Evolutionary conservation across 2,797 vertebrate species (phyloP), one percentile per base, ranked within the genome.

Genomic region (Neostethus bicornis): DNA sequence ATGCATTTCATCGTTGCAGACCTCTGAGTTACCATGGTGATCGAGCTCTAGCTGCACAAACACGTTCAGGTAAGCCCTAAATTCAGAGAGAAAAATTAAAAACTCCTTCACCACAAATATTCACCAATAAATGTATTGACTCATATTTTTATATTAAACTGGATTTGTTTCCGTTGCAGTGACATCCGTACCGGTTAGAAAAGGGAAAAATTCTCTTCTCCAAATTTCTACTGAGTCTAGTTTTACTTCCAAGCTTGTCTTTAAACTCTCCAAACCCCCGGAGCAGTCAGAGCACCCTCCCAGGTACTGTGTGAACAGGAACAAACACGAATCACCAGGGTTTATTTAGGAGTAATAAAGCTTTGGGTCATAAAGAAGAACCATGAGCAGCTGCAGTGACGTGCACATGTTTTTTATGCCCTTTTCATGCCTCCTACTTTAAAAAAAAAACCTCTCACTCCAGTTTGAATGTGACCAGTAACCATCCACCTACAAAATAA

Each of bases 101-200:
- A n/a, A n/a, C n/a, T 34, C 21, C 34, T 21, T 55, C 11, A n/a
- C n/a, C 4, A 28, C 16, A 17, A 29, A 25, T 29, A 39, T n/a
- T n/a, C n/a, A n/a, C n/a, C n/a, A n/a, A n/a, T n/a, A n/a, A n/a
- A n/a, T n/a, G n/a, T n/a, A n/a, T n/a, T n/a, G n/a, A n/a, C n/a
- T n/a, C n/a, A n/a, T n/a, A n/a, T n/a, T n/a, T n/a, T n/a, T n/a
- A n/a, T n/a, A n/a, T n/a, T n/a, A n/a, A n/a, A n/a, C n/a, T n/a
- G n/a, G n/a, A n/a, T n/a, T n/a, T n/a, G n/a, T n/a, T n/a, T 74
- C 16, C 42, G 1, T 73, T 56, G 7, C 59, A 84, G 83, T 39
- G 20, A 51, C 14, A 53, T 31, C 53, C 31, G 37, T 13, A 53
- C 8, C 13, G 0, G 53, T 59, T 4, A 12, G 7, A 28, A 35